phyloP scores from a whole-genome alignment of 2,113 vertebrate species.

The Rostratula benghalensis region DNA sequence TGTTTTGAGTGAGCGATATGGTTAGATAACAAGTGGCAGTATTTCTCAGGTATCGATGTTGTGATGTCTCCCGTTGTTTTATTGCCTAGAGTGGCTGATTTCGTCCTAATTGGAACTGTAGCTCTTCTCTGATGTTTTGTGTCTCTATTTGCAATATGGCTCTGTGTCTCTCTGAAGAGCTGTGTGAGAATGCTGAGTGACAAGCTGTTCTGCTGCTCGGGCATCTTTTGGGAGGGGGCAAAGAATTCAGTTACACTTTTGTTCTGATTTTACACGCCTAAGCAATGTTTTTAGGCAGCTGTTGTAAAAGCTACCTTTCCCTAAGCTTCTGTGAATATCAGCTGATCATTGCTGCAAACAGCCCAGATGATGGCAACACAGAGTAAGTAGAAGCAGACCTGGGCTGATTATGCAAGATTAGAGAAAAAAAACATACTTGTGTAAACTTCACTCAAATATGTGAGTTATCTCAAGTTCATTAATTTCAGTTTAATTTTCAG shows the following conservation, averaged over 20 bases:
- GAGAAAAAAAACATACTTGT: not conserved
- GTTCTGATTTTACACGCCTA: conserved; percentile 3
- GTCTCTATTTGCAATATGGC: conserved; percentile 81
- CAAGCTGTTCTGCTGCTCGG: not conserved
- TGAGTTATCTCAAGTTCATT: not conserved
- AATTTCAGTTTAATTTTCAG: conserved; percentile 37
- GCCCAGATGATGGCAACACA: conserved; percentile 42
- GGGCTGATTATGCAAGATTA: not conserved
- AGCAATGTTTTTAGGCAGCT: not conserved
- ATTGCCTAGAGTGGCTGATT: conserved; percentile 80
- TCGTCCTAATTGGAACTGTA: conserved; percentile 83
- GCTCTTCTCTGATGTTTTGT: conserved; percentile 80
- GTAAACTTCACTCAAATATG: not conserved
- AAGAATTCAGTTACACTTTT: conserved; percentile 29
- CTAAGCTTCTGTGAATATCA: not conserved
- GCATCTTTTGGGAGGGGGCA: not conserved
- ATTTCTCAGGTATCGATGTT: conserved; percentile 81
- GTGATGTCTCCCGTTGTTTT: conserved; percentile 82
- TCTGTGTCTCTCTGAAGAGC: not conserved
- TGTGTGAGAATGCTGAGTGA: not conserved
- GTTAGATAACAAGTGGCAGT: conserved; percentile 85
- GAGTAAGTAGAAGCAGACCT: not conserved
- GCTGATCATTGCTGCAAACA: not conserved
- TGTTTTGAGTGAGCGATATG: conserved; percentile 83
- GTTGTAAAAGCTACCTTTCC: not conserved